phyloP scores from a whole-genome alignment of 2,888 invertebrate species.

The Acleris cristana region DNA sequence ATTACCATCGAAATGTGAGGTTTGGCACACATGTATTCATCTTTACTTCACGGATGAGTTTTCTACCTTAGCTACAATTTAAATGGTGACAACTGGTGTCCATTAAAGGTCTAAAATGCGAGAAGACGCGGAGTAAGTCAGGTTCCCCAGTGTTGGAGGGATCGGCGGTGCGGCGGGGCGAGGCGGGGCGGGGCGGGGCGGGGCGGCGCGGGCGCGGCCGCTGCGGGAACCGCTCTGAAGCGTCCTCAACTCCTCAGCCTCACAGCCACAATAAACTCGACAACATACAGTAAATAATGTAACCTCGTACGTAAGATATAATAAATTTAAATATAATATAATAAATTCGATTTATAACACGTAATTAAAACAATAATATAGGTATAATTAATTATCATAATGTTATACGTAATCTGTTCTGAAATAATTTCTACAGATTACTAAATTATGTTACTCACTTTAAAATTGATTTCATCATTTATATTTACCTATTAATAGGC shows the following conservation, averaged over 20 bases:
- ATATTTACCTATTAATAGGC: conserved; percentile 59
- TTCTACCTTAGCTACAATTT: conserved; percentile 20
- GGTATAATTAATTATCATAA: conserved; percentile 24
- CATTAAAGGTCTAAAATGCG: conserved; percentile 16
- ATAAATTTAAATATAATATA: conserved; percentile 34
- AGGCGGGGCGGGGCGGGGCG: not conserved
- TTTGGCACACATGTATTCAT: conserved; percentile 63
- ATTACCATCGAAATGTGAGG: conserved; percentile 49
- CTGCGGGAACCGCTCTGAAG: not conserved
- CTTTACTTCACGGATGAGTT: conserved; percentile 13
- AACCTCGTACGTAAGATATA: conserved; percentile 27
- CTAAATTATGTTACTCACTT: conserved; percentile 26
- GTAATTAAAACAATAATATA: conserved; percentile 31
- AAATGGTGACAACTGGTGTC: conserved; percentile 21
- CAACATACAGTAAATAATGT: conserved; percentile 16
- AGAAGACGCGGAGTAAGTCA: conserved; percentile 4
- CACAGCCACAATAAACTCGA: not conserved
- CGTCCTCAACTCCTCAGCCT: not conserved
- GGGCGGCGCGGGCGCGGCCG: not conserved
- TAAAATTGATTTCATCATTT: conserved; percentile 37
- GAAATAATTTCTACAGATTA: conserved; percentile 23
- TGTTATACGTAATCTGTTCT: conserved; percentile 30
- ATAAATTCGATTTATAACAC: conserved; percentile 38
- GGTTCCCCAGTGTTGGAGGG: conserved; percentile 3
- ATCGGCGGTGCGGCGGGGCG: not conserved